These are phyloP conservation scores for Quadroppia sp. DNA, from an alignment of 2,888 invertebrate species.

Conservation along the genomic window DNA sequence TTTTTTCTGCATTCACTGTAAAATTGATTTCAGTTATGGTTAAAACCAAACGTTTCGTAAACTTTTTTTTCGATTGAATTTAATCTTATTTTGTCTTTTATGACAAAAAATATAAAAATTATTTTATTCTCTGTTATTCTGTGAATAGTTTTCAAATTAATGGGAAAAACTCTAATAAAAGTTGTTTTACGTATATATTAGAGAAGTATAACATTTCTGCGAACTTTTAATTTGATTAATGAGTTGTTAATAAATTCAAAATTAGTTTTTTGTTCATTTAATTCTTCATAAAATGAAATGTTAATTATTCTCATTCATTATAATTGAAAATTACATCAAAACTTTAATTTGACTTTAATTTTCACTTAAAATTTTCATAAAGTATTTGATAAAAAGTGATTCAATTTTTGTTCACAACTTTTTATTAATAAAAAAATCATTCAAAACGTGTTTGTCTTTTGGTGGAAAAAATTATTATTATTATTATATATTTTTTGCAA, in stretches of 20 bases:
- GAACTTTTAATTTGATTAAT: slow-evolving; percentile 25
- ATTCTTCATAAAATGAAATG: slow-evolving; percentile 16
- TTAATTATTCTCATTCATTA: slow-evolving; percentile 23
- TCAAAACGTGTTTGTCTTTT: slow-evolving; percentile 3
- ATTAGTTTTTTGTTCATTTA: background rate
- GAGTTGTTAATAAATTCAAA: background rate
- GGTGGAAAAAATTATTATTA: no score
- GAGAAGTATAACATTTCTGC: background rate
- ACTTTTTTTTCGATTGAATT: background rate
- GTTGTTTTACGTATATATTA: background rate
- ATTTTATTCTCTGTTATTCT: background rate
- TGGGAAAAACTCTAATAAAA: background rate
- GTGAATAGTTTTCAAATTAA: background rate
- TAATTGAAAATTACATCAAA: slow-evolving; percentile 1
- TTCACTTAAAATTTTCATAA: background rate
- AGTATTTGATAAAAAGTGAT: background rate
- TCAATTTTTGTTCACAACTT: background rate
- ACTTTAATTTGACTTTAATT: slow-evolving; percentile 19
- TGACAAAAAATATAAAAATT: background rate
- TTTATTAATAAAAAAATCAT: background rate
- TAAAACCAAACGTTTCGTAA: background rate
- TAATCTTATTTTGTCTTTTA: background rate
- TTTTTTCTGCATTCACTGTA: background rate
- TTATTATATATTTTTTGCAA: no score
- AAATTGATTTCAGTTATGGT: background rate